Percentiles rank a stretch among this genome's conserved stretches.
Evolutionary conservation across 2,888 invertebrate genomes (phyloP).

Genomic region (Adineta ricciae): DNA sequence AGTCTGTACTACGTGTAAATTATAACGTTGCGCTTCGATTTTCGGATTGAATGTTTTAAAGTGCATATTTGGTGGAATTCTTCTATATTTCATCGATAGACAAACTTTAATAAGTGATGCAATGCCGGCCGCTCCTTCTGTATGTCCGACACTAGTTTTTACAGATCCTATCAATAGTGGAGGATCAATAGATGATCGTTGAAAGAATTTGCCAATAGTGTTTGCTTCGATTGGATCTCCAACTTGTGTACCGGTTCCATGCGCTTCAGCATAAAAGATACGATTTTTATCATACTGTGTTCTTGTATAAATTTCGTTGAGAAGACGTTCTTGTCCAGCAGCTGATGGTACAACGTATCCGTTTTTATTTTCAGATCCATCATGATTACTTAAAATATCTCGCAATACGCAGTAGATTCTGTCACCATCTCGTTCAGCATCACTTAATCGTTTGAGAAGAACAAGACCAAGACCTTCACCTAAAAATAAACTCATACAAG

Average conservation of each 20-base stretch:
- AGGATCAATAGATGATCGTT: background rate
- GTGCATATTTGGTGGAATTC: constrained; percentile 38
- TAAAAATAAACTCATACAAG: no score
- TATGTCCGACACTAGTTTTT: constrained; percentile 41
- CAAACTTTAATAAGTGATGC: constrained; percentile 40
- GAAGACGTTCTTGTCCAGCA: constrained; percentile 36
- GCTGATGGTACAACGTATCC: constrained; percentile 39
- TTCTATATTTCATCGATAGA: constrained; percentile 39
- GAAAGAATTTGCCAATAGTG: constrained; percentile 34
- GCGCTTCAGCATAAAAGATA: constrained; percentile 38
- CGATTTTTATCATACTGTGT: constrained; percentile 33
- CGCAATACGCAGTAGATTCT: constrained; percentile 37
- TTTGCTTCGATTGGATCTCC: constrained; percentile 39
- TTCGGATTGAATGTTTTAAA: constrained; percentile 37
- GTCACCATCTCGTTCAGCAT: constrained; percentile 37
- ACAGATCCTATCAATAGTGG: constrained; percentile 37
- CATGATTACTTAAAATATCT: constrained; percentile 37
- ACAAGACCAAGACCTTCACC: constrained; percentile 40
- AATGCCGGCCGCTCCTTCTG: constrained; percentile 39
- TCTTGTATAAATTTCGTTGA: constrained; percentile 35
- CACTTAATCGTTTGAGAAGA: constrained; percentile 37
- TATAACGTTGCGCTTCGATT: constrained; percentile 34
- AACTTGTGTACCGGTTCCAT: constrained; percentile 39
- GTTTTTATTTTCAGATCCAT: constrained; percentile 36
- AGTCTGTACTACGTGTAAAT: background rate